Percentiles rank a stretch among this genome's conserved stretches.
phyloP scores from a whole-genome alignment of 2,888 invertebrate genomes.

The Hydroisotoma schaefferi region DNA sequence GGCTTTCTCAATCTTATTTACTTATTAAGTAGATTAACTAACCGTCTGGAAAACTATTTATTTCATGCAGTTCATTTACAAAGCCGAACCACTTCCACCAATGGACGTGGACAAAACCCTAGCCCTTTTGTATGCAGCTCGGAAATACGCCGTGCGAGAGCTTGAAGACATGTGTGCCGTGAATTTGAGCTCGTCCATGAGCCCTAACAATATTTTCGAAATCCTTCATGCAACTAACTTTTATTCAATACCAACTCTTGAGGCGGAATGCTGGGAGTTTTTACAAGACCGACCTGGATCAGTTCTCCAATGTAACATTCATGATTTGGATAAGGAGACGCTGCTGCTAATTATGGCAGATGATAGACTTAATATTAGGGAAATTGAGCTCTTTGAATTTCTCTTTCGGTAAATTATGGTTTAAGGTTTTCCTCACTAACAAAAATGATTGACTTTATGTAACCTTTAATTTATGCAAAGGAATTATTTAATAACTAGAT shows the following conservation, averaged over 20 bases:
- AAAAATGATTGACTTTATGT: background rate
- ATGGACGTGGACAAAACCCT: conserved; percentile 29
- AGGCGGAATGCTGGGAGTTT: conserved; percentile 37
- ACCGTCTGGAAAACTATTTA: no score
- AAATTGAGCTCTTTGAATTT: conserved; percentile 39
- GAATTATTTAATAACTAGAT: conserved; percentile 24
- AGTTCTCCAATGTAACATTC: conserved; percentile 34
- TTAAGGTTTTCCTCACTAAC: background rate
- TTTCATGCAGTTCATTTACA: conserved; percentile 40
- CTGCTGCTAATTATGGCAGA: conserved; percentile 29
- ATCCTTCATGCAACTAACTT: conserved; percentile 39
- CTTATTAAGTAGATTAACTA: no score
- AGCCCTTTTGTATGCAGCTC: conserved; percentile 34
- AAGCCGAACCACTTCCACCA: conserved; percentile 18
- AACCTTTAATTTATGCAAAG: background rate
- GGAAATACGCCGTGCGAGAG: conserved; percentile 40
- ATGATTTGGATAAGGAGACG: conserved; percentile 30
- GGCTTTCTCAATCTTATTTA: no score
- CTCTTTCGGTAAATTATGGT: conserved; percentile 17
- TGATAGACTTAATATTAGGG: conserved; percentile 33
- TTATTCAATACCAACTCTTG: conserved; percentile 31
- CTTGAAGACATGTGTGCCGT: conserved; percentile 42
- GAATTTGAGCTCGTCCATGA: conserved; percentile 33
- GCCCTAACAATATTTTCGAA: conserved; percentile 40
- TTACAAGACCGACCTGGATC: conserved; percentile 35